phyloP scores from a whole-genome alignment of 2,113 vertebrate species.

The Strigops habroptila region DNA sequence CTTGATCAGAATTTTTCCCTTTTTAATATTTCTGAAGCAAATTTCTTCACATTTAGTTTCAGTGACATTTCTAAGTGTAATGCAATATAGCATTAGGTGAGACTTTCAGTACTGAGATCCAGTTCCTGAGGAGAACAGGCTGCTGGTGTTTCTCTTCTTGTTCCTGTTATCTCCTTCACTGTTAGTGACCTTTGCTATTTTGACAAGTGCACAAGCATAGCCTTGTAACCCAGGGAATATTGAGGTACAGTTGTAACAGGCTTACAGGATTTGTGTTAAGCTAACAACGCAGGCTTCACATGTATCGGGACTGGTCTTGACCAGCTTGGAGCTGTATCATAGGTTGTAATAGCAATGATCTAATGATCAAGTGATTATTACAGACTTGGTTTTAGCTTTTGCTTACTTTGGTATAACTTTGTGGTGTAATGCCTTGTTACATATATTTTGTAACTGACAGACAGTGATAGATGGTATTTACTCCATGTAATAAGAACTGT shows the following conservation, averaged over 20 bases:
- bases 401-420: neutral
- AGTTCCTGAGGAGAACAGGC: neutral
- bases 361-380: neutral
- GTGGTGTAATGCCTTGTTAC: neutral
- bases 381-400: neutral
- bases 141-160: neutral
- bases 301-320: neutral
- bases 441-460: neutral
- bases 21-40: neutral
- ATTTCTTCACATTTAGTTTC: neutral
- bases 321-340: neutral
- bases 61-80: neutral
- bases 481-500: neutral
- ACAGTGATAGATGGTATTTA: neutral
- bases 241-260: neutral
- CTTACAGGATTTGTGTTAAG: neutral
- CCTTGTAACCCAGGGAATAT: neutral
- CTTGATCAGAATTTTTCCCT: neutral
- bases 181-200: constrained; percentile 17
- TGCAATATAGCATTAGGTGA: neutral
- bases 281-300: neutral
- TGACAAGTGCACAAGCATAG: neutral
- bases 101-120: neutral
- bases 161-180: neutral
- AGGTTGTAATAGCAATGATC: neutral